Evolutionary conservation across 2,113 vertebrate species (phyloP).

Genomic region (Sisor rabdophorus): DNA sequence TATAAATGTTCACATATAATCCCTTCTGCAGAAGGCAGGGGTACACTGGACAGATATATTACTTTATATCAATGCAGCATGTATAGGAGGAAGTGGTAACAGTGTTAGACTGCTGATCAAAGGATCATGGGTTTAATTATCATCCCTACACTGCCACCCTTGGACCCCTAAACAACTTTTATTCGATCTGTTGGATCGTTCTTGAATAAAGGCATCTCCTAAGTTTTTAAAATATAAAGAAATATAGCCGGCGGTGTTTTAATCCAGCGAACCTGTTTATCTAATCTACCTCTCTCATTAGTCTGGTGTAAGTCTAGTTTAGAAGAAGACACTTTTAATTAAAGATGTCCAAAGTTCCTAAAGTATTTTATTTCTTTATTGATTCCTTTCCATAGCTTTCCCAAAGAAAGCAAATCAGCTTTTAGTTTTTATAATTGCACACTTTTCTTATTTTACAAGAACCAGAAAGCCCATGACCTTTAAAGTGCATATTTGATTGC

Average conservation of each 20-base stretch:
- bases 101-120: too few species aligned
- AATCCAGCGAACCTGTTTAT: constrained; percentile 4
- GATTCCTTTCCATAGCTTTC: neutral
- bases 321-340: neutral
- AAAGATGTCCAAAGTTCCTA: neutral
- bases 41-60: too few species aligned
- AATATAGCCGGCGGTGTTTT: neutral
- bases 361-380: neutral
- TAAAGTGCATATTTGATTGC: neutral
- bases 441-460: neutral
- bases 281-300: neutral
- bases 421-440: neutral
- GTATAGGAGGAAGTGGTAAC: too few species aligned
- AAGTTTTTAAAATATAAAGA: too few species aligned
- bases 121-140: too few species aligned
- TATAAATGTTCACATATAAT: too few species aligned
- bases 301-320: neutral
- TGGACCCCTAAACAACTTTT: too few species aligned
- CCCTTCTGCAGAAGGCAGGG: too few species aligned
- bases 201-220: too few species aligned
- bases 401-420: neutral
- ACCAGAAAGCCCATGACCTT: neutral
- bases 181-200: too few species aligned
- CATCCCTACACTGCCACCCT: too few species aligned
- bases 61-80: too few species aligned